Evolutionary conservation across 2,113 vertebrate species (phyloP).

Genomic region (Isichthys henryi): DNA sequence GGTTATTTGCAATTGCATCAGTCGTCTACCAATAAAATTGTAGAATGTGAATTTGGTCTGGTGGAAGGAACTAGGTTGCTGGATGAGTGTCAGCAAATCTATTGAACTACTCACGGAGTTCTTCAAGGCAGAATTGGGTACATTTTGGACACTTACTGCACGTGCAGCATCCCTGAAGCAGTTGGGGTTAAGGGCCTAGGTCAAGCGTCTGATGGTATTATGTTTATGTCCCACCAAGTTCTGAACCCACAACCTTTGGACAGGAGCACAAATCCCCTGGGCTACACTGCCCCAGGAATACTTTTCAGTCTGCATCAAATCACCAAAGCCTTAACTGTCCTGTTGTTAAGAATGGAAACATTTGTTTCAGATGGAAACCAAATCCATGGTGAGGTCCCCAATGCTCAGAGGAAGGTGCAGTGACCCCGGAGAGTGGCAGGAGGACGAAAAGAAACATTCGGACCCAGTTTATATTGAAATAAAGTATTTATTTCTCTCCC

Average conservation of each 20-base stretch:
- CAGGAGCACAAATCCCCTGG: not conserved
- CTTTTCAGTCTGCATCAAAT: not conserved
- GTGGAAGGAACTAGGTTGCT: not conserved
- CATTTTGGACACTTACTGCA: not conserved
- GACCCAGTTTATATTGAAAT: too few relatives aligned
- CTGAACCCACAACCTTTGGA: not conserved
- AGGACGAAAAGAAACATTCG: not conserved
- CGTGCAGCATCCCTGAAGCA: not conserved
- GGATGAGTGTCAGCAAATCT: not conserved
- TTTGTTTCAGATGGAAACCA: conserved; percentile 63
- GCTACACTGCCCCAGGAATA: not conserved
- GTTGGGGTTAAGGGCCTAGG: not conserved
- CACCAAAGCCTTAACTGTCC: not conserved
- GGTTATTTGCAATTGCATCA: not conserved
- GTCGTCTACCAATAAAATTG: not conserved
- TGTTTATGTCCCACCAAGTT: not conserved
- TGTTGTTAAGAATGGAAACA: not conserved
- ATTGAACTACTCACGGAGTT: not conserved
- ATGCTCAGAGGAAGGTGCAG: conserved; percentile 49
- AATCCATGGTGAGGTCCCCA: conserved; percentile 64
- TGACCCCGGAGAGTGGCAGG: conserved; percentile 42
- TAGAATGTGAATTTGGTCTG: not conserved
- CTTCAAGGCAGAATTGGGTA: not conserved
- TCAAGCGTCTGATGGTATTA: not conserved
- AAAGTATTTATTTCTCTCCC: not conserved